Conservation (phyloP, 1,140 invertebrate species). For the Choristoneura fumiferana region DNA sequence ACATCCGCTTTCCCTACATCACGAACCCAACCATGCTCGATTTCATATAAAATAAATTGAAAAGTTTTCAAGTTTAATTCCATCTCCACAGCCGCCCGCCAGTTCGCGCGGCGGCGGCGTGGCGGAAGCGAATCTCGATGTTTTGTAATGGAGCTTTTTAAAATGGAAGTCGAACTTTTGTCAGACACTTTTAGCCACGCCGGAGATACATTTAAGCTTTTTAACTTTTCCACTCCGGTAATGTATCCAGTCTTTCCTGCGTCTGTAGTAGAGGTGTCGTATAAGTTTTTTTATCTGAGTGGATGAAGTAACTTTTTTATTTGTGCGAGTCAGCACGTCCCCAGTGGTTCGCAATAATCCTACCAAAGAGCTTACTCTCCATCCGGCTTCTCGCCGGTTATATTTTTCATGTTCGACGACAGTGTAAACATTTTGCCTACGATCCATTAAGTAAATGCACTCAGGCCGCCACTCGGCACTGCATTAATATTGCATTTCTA, state of each 20-base stretch:
- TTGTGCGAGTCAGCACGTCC: conserved; percentile 50
- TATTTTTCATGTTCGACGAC: conserved; percentile 52
- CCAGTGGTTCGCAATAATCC: conserved; percentile 51
- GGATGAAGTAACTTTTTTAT: conserved; percentile 60
- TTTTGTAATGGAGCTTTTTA: conserved; percentile 79
- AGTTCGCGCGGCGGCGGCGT: conserved; percentile 50
- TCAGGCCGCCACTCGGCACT: conserved; percentile 61
- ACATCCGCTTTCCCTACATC: conserved; percentile 27
- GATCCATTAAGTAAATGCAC: conserved; percentile 76
- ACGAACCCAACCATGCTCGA: conserved; percentile 34
- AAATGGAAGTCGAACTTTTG: conserved; percentile 78
- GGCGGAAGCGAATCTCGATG: conserved; percentile 75
- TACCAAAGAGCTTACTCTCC: conserved; percentile 45
- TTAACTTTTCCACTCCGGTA: conserved; percentile 78
- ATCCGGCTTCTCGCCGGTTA: conserved; percentile 37
- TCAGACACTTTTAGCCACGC: conserved; percentile 77
- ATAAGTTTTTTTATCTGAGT: conserved; percentile 63
- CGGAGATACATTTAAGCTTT: conserved; percentile 78
- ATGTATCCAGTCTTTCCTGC: conserved; percentile 71
- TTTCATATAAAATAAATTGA: conserved; percentile 60
- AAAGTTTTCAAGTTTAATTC: conserved; percentile 67
- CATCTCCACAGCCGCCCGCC: conserved; percentile 48
- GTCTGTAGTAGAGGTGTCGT: conserved; percentile 60
- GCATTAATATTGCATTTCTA: conserved; percentile 77
- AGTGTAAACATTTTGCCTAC: conserved; percentile 66